Conservation (phyloP, 1,140 invertebrate genomes). For the Agrilus planipennis region DNA sequence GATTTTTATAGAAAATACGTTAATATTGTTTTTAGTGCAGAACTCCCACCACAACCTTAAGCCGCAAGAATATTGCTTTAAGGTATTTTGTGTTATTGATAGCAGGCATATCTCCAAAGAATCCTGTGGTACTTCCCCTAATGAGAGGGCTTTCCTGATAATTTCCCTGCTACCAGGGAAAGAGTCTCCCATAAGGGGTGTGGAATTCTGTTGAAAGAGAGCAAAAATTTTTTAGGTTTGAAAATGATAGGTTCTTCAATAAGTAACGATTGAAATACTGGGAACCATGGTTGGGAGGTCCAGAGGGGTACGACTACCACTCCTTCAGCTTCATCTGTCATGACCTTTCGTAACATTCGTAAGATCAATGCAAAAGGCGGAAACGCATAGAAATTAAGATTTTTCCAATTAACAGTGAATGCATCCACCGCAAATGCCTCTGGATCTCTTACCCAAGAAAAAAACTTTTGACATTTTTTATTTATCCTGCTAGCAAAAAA, state of each 20-base stretch:
- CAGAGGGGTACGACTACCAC: neutral
- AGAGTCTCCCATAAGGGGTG: neutral
- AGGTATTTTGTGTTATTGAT: neutral
- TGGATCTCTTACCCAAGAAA: slow-evolving; percentile 20
- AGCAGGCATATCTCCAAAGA: neutral
- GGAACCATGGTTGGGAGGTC: neutral
- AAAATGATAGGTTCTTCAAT: neutral
- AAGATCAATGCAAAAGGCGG: slow-evolving; percentile 20
- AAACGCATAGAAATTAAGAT: slow-evolving; percentile 23
- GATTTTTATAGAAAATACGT: neutral
- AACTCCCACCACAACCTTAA: neutral
- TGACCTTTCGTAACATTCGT: slow-evolving; percentile 17
- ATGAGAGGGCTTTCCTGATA: neutral
- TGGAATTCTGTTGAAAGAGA: neutral
- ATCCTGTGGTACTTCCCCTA: neutral
- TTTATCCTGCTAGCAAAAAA: slow-evolving; percentile 22
- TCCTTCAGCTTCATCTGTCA: slow-evolving; percentile 15
- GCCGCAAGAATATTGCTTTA: neutral
- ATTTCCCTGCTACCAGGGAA: too few relatives aligned
- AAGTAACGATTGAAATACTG: neutral
- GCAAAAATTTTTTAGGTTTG: neutral
- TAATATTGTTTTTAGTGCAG: neutral
- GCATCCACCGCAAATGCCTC: slow-evolving; percentile 17
- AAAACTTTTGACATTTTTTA: slow-evolving; percentile 20
- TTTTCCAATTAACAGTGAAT: slow-evolving; percentile 22